Conservation (phyloP, 2,113 vertebrate genomes). For the Gasterosteus nipponicus region DNA sequence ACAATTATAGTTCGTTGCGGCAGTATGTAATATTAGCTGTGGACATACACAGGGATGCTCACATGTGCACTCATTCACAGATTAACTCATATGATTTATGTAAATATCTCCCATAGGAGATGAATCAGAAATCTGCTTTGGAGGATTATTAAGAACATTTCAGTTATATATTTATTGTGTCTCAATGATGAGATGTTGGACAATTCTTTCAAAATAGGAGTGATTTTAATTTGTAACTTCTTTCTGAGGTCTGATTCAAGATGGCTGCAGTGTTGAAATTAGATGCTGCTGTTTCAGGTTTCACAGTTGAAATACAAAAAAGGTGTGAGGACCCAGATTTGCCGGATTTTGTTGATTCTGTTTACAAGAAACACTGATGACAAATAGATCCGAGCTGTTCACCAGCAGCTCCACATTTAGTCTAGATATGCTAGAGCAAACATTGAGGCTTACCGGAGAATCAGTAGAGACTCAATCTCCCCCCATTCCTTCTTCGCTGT, state of each 20-base stretch:
- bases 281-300: conserved; percentile 5
- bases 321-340: conserved; percentile 15
- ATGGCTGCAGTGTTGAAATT: conserved; percentile 27
- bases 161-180: too few relatives aligned
- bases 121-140: not conserved
- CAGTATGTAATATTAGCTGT: too few relatives aligned
- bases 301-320: conserved; percentile 1
- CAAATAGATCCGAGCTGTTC: not conserved
- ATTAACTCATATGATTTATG: too few relatives aligned
- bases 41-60: too few relatives aligned
- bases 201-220: conserved; percentile 14
- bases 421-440: not conserved
- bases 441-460: conserved; percentile 53
- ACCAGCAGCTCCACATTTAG: not conserved
- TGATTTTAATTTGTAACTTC: not conserved
- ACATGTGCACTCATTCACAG: too few relatives aligned
- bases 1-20: too few relatives aligned
- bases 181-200: not conserved
- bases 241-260: conserved; percentile 19
- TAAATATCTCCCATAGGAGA: too few relatives aligned
- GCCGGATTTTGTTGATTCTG: conserved; percentile 32
- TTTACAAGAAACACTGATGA: not conserved
- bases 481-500: conserved; percentile 35
- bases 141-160: not conserved
- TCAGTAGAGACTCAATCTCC: conserved; percentile 38